Percentiles rank a stretch among this genome's conserved stretches.
Conservation (phyloP, 2,113 vertebrate species). For the Sterna hirundo region DNA sequence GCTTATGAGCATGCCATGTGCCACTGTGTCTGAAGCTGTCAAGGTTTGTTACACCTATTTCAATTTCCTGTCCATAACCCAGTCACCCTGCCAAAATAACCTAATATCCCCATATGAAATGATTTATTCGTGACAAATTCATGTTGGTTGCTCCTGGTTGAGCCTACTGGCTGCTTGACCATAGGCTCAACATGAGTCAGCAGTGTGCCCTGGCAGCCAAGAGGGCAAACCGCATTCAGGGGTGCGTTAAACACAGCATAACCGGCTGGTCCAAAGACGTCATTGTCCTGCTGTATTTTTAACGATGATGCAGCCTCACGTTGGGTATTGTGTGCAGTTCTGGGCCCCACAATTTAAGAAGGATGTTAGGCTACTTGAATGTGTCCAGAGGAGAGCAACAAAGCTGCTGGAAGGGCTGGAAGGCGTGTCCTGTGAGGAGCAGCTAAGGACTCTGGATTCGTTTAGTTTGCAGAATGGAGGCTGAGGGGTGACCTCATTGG, state of each 20-base stretch:
- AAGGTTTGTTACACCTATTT: neutral
- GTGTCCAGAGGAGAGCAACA: neutral
- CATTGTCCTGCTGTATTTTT: neutral
- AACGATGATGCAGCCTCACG: accelerated
- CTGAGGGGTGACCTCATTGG: neutral
- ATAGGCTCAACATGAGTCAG: neutral
- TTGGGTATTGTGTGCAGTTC: neutral
- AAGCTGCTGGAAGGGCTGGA: neutral
- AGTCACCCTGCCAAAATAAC: neutral
- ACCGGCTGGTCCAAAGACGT: neutral
- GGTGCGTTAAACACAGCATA: neutral
- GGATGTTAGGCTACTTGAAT: neutral
- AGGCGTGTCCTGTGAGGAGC: neutral
- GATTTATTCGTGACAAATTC: neutral
- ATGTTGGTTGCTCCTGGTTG: neutral
- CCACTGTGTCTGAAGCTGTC: neutral
- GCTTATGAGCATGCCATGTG: neutral
- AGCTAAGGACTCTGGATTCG: neutral
- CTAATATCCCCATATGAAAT: neutral
- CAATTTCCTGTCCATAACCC: neutral
- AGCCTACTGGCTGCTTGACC: neutral
- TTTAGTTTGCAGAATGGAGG: neutral
- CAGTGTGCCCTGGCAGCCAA: neutral
- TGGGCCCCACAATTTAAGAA: neutral
- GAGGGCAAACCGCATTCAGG: neutral